Evolutionary conservation across 2,113 vertebrate genomes (phyloP), one percentile per base, ranked within the genome.

Genomic region (Rhea pennata): DNA sequence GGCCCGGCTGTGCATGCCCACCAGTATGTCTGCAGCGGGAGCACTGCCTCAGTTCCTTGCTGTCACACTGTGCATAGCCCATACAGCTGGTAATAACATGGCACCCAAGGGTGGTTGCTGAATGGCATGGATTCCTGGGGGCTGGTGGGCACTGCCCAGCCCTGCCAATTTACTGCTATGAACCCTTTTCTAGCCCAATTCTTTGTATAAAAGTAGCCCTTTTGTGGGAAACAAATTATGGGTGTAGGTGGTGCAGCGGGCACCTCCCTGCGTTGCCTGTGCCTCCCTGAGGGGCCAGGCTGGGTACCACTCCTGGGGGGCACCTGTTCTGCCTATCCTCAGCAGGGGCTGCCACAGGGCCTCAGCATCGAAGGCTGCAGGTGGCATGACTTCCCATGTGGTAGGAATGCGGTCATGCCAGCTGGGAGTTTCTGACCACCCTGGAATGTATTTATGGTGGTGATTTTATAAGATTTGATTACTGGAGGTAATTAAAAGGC

Each of bases 401-500:
- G 44, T 46, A 56, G 54, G 14, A 56, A 6, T 46, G 19, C 46
- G 75, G 48, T 48, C 1, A 2, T 7, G 10, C 72, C 82, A 74
- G 51, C 54, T 66, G 72, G 66, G 51, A 87, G 62, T 87, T 56
- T 29, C 62, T 62, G 65, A 44, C 40, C 50, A 50, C 90, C 71
- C 77, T 1, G 21, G 87, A 95, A 90, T 95, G 92, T 86, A 88
- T 88, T 66, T 80, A 20, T 95, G 46, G 78, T 65, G 85, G 73
- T 88, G 80, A 79, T 92, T 96, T 97, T 91, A 95, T 96, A 97
- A 97, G 92, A 96, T 92, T 92, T 80, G 88, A 61, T 81, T 71
- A 77, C 78, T 87, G 71, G 84, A 97, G 84, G 84, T 95, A 72
- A 98, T 96, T 97, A 98, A 97, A 97, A 51, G 77, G 90, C 83